phyloP scores from a whole-genome alignment of 2,888 invertebrate genomes.

The Tipula lateralis region DNA sequence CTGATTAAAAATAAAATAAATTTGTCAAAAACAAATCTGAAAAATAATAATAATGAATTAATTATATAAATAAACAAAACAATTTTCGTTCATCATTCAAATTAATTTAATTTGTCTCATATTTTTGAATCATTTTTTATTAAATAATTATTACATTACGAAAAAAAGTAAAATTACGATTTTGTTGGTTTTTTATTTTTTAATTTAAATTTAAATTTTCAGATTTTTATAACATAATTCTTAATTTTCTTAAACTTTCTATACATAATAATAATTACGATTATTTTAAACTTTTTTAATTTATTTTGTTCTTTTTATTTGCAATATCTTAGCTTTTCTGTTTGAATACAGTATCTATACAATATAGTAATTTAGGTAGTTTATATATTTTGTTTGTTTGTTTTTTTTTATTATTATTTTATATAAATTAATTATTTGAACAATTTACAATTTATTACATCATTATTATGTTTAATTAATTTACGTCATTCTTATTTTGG shows the following conservation, averaged over 20 bases:
- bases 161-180: not conserved
- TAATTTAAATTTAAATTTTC: not conserved
- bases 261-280: constrained; percentile 19
- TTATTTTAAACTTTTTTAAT: not conserved
- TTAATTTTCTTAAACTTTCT: not conserved
- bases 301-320: not conserved
- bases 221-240: not conserved
- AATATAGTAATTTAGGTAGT: not conserved
- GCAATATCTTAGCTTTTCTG: not conserved
- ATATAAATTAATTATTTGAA: not conserved
- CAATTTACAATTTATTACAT: not conserved
- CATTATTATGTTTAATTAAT: not conserved
- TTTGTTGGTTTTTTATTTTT: not conserved
- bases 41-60: not conserved
- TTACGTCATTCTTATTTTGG: not conserved
- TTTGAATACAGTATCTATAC: not conserved
- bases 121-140: constrained; percentile 6
- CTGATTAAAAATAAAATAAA: not conserved
- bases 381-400: not conserved
- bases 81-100: not conserved
- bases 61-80: not conserved
- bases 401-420: not conserved
- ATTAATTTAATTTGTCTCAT: constrained; percentile 11
- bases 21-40: not conserved
- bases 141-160: constrained; percentile 1